A percentile compares a stretch with the other conserved stretches of the same genome.
Evolutionary conservation across 2,888 invertebrate genomes (phyloP).

Genomic region (Aproaerema taeniolella): DNA sequence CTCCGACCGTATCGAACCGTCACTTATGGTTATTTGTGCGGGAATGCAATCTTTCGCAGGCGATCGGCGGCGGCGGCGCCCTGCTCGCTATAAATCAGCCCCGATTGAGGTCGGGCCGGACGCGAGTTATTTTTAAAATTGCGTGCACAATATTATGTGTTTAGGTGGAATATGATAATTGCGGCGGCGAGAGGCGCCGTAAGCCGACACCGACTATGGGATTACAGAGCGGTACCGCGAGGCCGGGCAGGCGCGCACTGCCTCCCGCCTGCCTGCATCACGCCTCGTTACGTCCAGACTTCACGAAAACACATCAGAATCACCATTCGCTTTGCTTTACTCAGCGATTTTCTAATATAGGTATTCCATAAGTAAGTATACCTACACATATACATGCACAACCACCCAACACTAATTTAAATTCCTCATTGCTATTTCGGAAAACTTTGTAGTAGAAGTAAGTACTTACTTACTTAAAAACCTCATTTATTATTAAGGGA

Average conservation of each 20-base stretch:
- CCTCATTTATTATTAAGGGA: no score
- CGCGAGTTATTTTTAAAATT: conserved; percentile 74
- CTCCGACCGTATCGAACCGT: conserved; percentile 24
- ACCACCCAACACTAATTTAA: no score
- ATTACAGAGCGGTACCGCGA: conserved; percentile 61
- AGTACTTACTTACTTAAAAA: no score
- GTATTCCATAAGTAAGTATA: no score
- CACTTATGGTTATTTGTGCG: conserved; percentile 41
- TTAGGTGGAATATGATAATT: conserved; percentile 77
- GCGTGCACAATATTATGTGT: conserved; percentile 76
- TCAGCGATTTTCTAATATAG: neutral
- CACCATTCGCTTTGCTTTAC: conserved; percentile 9
- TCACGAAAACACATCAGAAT: conserved; percentile 14
- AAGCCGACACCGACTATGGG: conserved; percentile 70
- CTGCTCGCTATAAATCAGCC: conserved; percentile 60
- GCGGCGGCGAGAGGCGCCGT: conserved; percentile 64
- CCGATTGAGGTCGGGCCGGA: conserved; percentile 67
- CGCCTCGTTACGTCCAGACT: conserved; percentile 20
- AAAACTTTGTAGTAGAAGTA: no score
- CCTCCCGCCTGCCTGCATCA: conserved; percentile 24
- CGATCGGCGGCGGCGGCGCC: conserved; percentile 38
- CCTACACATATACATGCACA: no score
- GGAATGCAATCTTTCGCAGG: conserved; percentile 43
- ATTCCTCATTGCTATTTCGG: no score
- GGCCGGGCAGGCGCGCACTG: conserved; percentile 23